Evolutionary conservation across 2,888 invertebrate species (phyloP).

Genomic region (Sphecodes monilicornis): DNA sequence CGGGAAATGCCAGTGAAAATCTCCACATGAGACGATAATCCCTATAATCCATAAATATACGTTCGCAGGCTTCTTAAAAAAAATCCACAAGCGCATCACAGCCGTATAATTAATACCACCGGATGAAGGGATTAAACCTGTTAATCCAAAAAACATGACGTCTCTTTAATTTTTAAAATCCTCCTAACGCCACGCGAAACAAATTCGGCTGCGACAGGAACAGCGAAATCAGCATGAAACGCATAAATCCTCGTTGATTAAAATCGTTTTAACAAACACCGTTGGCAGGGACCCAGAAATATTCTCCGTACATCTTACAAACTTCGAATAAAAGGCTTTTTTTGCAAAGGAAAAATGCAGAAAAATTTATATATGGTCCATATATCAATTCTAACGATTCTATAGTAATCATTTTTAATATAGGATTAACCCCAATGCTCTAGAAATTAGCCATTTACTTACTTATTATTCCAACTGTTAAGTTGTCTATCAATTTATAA

Average conservation of each 20-base stretch:
- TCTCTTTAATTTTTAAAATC: constrained; percentile 5
- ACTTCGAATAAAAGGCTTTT: neutral
- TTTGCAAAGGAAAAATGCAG: neutral
- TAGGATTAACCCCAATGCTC: too few relatives aligned
- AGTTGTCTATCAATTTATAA: too few relatives aligned
- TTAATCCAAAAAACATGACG: neutral
- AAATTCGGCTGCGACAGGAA: neutral
- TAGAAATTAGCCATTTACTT: too few relatives aligned
- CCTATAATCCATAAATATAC: neutral
- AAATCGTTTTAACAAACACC: neutral
- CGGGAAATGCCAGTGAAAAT: neutral
- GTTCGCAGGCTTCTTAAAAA: neutral
- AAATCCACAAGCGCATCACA: neutral
- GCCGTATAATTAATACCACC: neutral
- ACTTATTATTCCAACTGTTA: too few relatives aligned
- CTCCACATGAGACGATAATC: neutral
- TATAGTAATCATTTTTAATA: too few relatives aligned
- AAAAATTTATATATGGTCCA: neutral
- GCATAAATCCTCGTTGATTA: neutral
- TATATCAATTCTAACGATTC: too few relatives aligned
- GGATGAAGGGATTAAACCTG: neutral
- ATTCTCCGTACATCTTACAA: neutral
- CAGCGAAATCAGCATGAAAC: neutral
- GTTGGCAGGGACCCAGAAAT: neutral
- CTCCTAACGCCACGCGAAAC: neutral